phyloP scores from a whole-genome alignment of 2,113 vertebrate genomes.

The Tetrax tetrax region DNA sequence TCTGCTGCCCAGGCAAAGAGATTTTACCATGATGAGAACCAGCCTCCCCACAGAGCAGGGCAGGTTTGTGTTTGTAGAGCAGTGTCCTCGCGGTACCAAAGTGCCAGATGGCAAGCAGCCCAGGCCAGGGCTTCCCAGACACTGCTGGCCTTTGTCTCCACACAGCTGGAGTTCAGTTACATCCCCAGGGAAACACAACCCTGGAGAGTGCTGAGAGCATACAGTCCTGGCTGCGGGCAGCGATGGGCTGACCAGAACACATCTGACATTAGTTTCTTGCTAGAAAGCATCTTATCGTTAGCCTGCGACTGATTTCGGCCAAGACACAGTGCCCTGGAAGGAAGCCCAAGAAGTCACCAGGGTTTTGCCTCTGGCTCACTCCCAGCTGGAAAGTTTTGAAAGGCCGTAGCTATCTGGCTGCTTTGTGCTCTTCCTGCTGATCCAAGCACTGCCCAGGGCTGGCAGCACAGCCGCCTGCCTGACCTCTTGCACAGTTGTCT shows the following conservation, averaged over 20 bases:
- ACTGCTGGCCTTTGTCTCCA: background rate
- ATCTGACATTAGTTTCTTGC: background rate
- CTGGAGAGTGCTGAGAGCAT: background rate
- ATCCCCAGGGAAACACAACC: background rate
- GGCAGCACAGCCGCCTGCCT: background rate
- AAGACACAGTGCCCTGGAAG: background rate
- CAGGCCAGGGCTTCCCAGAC: background rate
- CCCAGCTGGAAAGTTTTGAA: background rate
- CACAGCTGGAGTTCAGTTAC: background rate
- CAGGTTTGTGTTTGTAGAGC: background rate
- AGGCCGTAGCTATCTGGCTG: background rate
- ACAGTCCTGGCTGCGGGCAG: background rate
- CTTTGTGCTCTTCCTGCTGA: background rate
- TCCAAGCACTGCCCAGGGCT: background rate
- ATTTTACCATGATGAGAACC: background rate
- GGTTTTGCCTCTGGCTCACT: constrained; percentile 23
- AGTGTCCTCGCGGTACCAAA: background rate
- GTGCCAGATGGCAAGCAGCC: background rate
- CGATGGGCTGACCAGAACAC: background rate
- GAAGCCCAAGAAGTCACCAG: constrained; percentile 24
- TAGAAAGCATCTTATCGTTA: background rate
- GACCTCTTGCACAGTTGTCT: background rate
- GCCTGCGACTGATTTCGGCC: background rate
- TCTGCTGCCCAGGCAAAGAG: background rate
- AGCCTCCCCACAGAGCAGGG: background rate